Base-by-base conservation (phyloP, 2,888 invertebrate species). In the Pterobdella sp. region DNA sequence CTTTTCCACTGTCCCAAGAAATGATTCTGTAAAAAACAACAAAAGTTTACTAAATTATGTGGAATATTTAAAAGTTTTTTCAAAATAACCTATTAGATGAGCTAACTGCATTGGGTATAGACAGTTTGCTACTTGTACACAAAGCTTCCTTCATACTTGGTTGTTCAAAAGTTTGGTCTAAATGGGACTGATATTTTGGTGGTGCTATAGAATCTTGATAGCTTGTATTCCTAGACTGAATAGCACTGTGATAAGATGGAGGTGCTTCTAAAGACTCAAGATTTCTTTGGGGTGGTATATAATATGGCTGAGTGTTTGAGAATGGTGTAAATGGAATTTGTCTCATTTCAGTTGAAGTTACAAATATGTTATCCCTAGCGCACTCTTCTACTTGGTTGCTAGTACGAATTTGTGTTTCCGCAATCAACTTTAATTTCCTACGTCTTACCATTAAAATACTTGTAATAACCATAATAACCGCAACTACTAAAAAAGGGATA, bases 1-100 rank as follows among this genome's bases (percentile, higher is more conserved):
- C 60, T 56, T 26, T 56, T 22, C n/a, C 60, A 22, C 60, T 56
- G 60, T 56, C 60, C 60, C 60, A 56, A 26, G 60, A 56, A 56
- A 26, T 56, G 4, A 56, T 56, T 3, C 60, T 56, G 60, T 18
- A 18, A 42, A n/a, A n/a, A n/a, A n/a, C n/a, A n/a, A n/a, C n/a
- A n/a, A n/a, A n/a, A n/a, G n/a, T n/a, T n/a, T n/a, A n/a, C n/a
- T n/a, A n/a, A n/a, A n/a, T n/a, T n/a, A n/a, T n/a, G n/a, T n/a
- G n/a, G n/a, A n/a, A n/a, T n/a, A n/a, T n/a, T n/a, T 14, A 42
- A 42, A 42, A 42, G 49, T 42, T 7, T 42, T 42, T 14, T 42
- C 49, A 14, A 22, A 42, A 42, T 42, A 42, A 42, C 22, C 49
- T 42, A 14, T 22, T 22, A 42, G 49, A 42, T 14, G 49, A 42